These are phyloP conservation scores for Crax fasciolata DNA, from an alignment of 2,797 vertebrate genomes.

Conservation along the genomic window DNA sequence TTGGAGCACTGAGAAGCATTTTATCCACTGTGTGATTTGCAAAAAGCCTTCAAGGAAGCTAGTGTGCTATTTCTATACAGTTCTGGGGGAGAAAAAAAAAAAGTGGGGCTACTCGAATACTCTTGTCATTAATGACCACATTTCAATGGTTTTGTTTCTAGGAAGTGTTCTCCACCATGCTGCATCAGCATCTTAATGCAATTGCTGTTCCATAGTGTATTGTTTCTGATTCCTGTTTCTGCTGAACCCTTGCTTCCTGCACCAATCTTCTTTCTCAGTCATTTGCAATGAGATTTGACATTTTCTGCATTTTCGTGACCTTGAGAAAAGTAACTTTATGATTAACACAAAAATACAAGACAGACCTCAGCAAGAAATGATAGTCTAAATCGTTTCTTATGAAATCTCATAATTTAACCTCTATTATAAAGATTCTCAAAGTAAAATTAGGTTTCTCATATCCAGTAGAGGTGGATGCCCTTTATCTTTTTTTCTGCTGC, in stretches of 20 bases:
- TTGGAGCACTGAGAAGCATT: neutral
- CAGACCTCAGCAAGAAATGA: slow-evolving; percentile 8
- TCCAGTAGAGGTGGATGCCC: neutral
- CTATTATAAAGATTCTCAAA: neutral
- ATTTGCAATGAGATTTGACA: neutral
- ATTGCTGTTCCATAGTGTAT: neutral
- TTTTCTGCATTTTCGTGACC: slow-evolving; percentile 15
- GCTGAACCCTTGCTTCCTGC: neutral
- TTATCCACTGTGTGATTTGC: neutral
- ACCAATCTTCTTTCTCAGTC: neutral
- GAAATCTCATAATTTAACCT: slow-evolving; percentile 11
- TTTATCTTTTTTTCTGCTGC: neutral
- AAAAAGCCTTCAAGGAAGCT: neutral
- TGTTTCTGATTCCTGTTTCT: neutral
- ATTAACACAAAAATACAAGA: slow-evolving; percentile 16
- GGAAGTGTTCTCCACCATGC: neutral
- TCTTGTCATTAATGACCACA: neutral
- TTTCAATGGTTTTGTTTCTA: neutral
- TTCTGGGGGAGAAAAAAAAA: neutral
- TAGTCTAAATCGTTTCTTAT: slow-evolving; percentile 9
- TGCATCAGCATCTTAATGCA: neutral
- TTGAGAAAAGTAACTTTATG: neutral
- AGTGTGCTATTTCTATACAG: neutral
- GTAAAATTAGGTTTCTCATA: slow-evolving; percentile 21
- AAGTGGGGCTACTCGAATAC: neutral